phyloP scores from a whole-genome alignment of 1,140 invertebrate species.

The Pseudomyrmex dendroicus region DNA sequence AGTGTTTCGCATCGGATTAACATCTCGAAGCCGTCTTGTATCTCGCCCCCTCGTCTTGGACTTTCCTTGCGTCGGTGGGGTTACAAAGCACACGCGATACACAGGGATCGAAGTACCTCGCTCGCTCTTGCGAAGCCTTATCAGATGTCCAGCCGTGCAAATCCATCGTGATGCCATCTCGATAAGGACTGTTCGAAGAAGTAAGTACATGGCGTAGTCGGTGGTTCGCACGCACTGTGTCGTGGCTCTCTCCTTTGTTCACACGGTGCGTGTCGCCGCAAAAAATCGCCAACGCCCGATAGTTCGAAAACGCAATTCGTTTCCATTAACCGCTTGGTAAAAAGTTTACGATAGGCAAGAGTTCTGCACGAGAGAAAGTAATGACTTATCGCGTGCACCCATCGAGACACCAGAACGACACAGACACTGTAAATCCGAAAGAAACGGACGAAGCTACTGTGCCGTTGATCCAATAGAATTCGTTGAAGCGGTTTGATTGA shows the following conservation, averaged over 20 bases:
- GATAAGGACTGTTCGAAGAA: constrained; percentile 54
- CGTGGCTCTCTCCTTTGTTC: constrained; percentile 13
- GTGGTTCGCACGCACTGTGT: constrained; percentile 52
- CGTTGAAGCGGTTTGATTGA: constrained; percentile 40
- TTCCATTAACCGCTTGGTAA: constrained; percentile 59
- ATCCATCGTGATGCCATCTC: constrained; percentile 61
- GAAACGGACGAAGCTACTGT: constrained; percentile 29
- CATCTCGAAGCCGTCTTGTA: constrained; percentile 27
- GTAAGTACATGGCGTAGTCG: constrained; percentile 21
- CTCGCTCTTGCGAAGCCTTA: constrained; percentile 21
- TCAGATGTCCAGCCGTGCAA: constrained; percentile 57
- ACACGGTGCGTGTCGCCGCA: constrained; percentile 53
- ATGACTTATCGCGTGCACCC: constrained; percentile 42
- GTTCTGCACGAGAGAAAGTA: constrained; percentile 16
- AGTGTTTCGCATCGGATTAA: constrained; percentile 56
- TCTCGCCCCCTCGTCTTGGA: background rate
- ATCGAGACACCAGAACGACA: constrained; percentile 16
- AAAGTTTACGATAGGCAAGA: constrained; percentile 37
- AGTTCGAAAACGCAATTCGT: constrained; percentile 55
- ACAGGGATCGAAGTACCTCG: background rate
- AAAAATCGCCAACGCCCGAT: constrained; percentile 53
- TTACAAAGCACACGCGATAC: constrained; percentile 64
- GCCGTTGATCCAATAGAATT: constrained; percentile 28
- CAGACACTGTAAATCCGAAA: background rate
- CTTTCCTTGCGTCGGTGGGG: constrained; percentile 8